Conservation (phyloP, 2,797 vertebrate genomes). For the Sparidentex hasta region DNA sequence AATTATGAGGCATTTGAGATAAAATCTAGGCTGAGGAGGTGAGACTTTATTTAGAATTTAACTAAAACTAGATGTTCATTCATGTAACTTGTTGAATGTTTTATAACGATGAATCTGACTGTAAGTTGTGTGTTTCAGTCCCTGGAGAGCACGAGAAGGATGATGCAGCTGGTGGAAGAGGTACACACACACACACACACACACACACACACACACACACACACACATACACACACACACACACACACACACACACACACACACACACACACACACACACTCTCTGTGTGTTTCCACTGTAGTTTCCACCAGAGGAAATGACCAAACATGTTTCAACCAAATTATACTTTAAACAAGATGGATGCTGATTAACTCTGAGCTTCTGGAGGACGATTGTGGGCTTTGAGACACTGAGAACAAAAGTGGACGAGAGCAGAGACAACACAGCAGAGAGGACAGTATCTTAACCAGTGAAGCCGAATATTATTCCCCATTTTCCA, state of each 20-base stretch:
- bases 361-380: not conserved
- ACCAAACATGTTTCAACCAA: not conserved
- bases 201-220: conserved; percentile 31
- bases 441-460: not conserved
- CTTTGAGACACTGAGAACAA: not conserved
- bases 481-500: not conserved
- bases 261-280: conserved; percentile 36
- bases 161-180: conserved; percentile 87
- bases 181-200: conserved; percentile 64
- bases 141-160: conserved; percentile 86
- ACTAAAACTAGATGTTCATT: too few relatives aligned
- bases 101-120: too few relatives aligned
- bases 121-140: conserved; percentile 78
- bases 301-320: conserved; percentile 17
- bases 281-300: not conserved
- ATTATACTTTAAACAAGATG: not conserved
- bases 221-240: conserved; percentile 37
- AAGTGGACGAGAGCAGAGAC: not conserved
- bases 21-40: not conserved
- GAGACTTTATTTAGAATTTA: too few relatives aligned
- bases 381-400: not conserved
- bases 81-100: too few relatives aligned
- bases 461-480: not conserved
- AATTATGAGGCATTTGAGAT: too few relatives aligned
- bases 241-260: conserved; percentile 21